phyloP scores from a whole-genome alignment of 92 coral and sea anemone genomes.

The Phymanthus crucifer region DNA sequence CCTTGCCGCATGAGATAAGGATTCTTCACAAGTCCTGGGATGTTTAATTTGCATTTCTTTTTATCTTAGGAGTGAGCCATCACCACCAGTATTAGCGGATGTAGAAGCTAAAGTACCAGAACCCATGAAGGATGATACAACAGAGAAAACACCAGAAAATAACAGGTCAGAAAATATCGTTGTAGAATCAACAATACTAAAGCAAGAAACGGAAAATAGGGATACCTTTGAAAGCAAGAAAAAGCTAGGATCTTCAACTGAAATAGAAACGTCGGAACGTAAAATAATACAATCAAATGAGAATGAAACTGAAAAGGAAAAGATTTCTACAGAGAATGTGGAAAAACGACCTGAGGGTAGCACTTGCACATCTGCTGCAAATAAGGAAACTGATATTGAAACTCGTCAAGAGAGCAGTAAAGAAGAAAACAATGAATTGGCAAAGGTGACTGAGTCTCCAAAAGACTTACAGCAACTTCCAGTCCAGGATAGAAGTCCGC shows the following conservation, averaged over 20 bases:
- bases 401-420: neutral
- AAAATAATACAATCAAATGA: neutral
- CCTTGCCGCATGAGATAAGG: neutral
- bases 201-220: neutral
- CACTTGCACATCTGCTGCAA: neutral
- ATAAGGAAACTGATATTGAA: neutral
- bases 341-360: neutral
- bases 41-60: neutral
- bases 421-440: neutral
- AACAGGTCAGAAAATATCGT: neutral
- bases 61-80: conserved; percentile 10
- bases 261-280: neutral
- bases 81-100: conserved; percentile 2
- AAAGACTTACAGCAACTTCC: neutral
- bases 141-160: neutral
- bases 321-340: neutral
- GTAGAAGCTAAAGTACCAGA: conserved; percentile 19
- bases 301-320: neutral
- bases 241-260: neutral
- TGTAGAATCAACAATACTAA: neutral
- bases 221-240: neutral
- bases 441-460: neutral
- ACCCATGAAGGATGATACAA: neutral
- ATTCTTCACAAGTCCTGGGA: neutral
- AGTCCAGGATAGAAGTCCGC: neutral